These are phyloP conservation scores for Ricordea florida DNA, from an alignment of 92 coral and sea anemone species.

Conservation along the genomic window DNA sequence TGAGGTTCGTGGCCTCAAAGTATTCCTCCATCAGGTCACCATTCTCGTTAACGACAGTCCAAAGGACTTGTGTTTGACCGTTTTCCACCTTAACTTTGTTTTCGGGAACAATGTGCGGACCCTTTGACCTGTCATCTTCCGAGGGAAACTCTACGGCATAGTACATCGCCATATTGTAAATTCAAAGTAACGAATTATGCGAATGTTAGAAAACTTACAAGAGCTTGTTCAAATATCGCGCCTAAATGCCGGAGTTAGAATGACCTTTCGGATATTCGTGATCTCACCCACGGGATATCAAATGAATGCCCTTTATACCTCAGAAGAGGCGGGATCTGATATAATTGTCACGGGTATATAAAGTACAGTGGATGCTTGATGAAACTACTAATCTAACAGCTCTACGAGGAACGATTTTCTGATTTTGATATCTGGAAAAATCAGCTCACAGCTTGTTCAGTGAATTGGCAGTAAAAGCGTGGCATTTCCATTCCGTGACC, in stretches of 20 bases:
- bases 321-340: too few relatives aligned
- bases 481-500: background rate
- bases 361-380: too few relatives aligned
- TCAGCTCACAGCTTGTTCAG: background rate
- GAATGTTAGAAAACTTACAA: background rate
- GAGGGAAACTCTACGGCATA: background rate
- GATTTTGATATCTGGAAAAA: background rate
- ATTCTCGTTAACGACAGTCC: conserved; percentile 12
- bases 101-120: conserved; percentile 9
- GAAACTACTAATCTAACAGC: too few relatives aligned
- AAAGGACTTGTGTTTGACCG: background rate
- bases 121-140: conserved; percentile 13
- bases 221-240: background rate
- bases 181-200: too few relatives aligned
- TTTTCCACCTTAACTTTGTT: conserved; percentile 20
- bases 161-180: too few relatives aligned
- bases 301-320: too few relatives aligned
- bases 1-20: conserved; percentile 8
- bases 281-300: background rate
- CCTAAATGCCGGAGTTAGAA: background rate
- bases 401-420: too few relatives aligned
- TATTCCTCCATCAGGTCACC: background rate
- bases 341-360: too few relatives aligned
- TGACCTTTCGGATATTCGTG: background rate
- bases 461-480: background rate